These are phyloP conservation scores for Teleopsis dalmanni DNA, from an alignment of 1,140 invertebrate genomes.

Conservation along the genomic window DNA sequence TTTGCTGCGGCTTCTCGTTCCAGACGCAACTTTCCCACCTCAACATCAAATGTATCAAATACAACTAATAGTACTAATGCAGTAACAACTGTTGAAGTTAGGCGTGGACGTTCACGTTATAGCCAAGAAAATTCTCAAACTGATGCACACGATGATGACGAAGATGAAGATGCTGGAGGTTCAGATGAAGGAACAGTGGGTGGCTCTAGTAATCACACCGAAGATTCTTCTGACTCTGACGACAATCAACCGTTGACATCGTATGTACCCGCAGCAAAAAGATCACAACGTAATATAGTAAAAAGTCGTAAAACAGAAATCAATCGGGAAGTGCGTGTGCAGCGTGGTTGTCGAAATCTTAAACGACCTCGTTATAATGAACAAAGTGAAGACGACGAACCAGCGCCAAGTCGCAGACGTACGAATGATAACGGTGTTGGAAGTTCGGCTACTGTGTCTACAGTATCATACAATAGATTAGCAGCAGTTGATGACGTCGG, in stretches of 20 bases:
- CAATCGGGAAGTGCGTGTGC: constrained; percentile 18
- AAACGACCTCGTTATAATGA: constrained; percentile 57
- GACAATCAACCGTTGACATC: constrained; percentile 49
- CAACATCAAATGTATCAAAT: constrained; percentile 13
- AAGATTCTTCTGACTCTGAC: constrained; percentile 43
- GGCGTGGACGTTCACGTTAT: constrained; percentile 26
- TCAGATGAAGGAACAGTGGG: constrained; percentile 37
- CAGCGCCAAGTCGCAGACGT: constrained; percentile 2
- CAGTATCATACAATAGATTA: neutral
- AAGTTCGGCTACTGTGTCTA: neutral
- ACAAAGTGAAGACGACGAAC: constrained; percentile 51
- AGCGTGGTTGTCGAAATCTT: constrained; percentile 34
- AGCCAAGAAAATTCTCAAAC: constrained; percentile 31
- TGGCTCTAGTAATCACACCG: constrained; percentile 25
- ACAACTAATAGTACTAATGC: neutral
- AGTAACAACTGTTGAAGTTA: constrained; percentile 5
- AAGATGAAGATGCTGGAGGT: constrained; percentile 19
- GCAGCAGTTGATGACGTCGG: neutral
- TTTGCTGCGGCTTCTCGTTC: constrained; percentile 18
- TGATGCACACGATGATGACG: constrained; percentile 24
- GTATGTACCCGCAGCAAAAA: constrained; percentile 24
- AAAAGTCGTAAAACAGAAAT: constrained; percentile 8
- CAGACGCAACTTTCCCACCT: constrained; percentile 34
- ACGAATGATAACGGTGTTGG: neutral
- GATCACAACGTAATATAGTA: neutral